Conservation (phyloP, 2,113 vertebrate species). For the Macquaria australasica region DNA sequence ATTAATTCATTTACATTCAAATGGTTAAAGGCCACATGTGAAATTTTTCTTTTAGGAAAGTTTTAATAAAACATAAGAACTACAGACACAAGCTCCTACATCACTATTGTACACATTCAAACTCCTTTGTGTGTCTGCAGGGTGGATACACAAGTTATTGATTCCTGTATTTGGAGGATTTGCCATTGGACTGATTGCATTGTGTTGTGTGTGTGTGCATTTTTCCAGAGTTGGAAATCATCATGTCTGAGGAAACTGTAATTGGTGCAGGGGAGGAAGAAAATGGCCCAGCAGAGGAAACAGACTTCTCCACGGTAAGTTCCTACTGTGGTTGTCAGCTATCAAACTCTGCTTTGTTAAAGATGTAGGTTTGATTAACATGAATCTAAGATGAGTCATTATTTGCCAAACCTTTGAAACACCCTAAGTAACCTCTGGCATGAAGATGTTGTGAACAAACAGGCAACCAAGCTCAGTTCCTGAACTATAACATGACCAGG, state of each 20-base stretch:
- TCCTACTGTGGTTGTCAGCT: background rate
- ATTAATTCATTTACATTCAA: slow-evolving; percentile 3
- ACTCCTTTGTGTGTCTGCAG: slow-evolving; percentile 20
- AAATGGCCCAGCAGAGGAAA: slow-evolving; percentile 47
- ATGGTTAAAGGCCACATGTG: background rate
- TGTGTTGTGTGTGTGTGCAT: slow-evolving; percentile 59
- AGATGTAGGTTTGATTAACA: slow-evolving; percentile 11
- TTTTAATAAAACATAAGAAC: slow-evolving; percentile 1
- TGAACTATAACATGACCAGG: background rate
- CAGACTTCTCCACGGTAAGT: slow-evolving; percentile 56
- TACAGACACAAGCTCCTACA: slow-evolving; percentile 3
- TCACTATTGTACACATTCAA: background rate
- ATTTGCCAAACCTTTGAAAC: slow-evolving; percentile 38
- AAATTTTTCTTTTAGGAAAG: slow-evolving; percentile 4
- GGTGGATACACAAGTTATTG: slow-evolving; percentile 36
- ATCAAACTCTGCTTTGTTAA: slow-evolving; percentile 25
- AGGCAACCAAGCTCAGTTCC: background rate
- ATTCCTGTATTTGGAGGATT: slow-evolving; percentile 28
- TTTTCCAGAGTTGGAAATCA: slow-evolving; percentile 64
- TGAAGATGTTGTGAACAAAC: background rate
- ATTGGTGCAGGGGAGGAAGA: slow-evolving; percentile 46
- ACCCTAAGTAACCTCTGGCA: slow-evolving; percentile 21
- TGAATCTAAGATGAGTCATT: slow-evolving; percentile 14
- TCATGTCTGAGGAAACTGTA: slow-evolving; percentile 49
- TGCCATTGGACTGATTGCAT: slow-evolving; percentile 39